Evolutionary conservation across 2,113 vertebrate species (phyloP).

Genomic region (Megaceryle maxima): DNA sequence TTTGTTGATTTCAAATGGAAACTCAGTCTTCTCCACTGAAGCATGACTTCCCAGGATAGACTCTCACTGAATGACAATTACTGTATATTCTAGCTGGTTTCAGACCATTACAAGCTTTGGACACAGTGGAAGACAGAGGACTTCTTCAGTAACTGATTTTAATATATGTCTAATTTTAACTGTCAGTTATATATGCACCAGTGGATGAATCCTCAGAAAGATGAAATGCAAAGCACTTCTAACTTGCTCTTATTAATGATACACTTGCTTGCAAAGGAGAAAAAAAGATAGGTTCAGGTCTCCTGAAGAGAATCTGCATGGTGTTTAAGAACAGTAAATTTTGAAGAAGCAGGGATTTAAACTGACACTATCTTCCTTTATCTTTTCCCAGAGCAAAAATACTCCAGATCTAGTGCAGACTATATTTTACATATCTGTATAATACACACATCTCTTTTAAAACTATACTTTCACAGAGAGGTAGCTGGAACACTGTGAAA

Average conservation of each 20-base stretch:
- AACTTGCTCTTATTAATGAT: conserved; percentile 86
- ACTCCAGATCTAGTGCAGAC: neutral
- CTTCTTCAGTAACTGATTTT: conserved; percentile 87
- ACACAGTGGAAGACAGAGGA: conserved; percentile 82
- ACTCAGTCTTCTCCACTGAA: conserved; percentile 92
- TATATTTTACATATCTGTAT: conserved; percentile 1
- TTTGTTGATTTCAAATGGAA: conserved; percentile 98
- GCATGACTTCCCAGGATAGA: conserved; percentile 89
- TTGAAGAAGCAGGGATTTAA: conserved; percentile 52
- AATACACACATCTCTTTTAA: neutral
- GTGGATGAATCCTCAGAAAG: conserved; percentile 78
- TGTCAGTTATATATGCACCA: conserved; percentile 85
- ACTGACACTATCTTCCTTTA: conserved; percentile 21
- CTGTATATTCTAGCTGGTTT: conserved; percentile 83
- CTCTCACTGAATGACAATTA: conserved; percentile 95
- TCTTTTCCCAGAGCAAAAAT: neutral
- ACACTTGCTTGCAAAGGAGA: conserved; percentile 73
- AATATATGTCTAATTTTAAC: conserved; percentile 87
- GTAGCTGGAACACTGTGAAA: neutral
- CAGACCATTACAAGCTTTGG: conserved; percentile 84
- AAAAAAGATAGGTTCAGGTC: conserved; percentile 37
- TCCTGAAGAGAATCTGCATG: conserved; percentile 60
- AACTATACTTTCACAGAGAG: neutral
- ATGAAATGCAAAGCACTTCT: conserved; percentile 84
- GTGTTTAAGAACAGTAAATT: conserved; percentile 51